phyloP scores from a whole-genome alignment of 2,888 invertebrate species.

The Amiota communis region DNA sequence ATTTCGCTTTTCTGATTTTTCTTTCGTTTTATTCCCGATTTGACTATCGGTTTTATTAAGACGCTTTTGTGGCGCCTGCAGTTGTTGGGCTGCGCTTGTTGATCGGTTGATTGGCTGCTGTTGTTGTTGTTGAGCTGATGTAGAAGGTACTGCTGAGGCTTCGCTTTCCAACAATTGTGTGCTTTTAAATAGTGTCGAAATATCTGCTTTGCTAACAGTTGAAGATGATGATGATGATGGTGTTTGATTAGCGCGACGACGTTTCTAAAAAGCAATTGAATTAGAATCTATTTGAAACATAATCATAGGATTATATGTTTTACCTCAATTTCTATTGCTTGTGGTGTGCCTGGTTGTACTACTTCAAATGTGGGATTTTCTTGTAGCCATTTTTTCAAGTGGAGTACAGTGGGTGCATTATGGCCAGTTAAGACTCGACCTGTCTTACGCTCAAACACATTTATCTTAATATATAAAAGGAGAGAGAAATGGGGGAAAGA shows the following conservation, averaged over 20 bases:
- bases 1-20: conserved; percentile 44
- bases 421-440: conserved; percentile 83
- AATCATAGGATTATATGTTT: neutral
- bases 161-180: conserved; percentile 33
- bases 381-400: conserved; percentile 87
- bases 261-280: conserved; percentile 48
- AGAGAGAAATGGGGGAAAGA: too few species aligned
- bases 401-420: conserved; percentile 87
- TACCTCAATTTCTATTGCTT: conserved; percentile 71
- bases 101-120: conserved; percentile 28
- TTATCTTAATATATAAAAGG: conserved; percentile 73
- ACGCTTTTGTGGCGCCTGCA: conserved; percentile 27
- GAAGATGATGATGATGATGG: conserved; percentile 41
- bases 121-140: conserved; percentile 36
- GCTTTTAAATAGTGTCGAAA: neutral
- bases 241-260: conserved; percentile 44
- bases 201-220: conserved; percentile 26
- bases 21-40: neutral
- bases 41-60: neutral
- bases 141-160: neutral
- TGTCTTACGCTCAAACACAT: conserved; percentile 87
- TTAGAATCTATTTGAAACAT: conserved; percentile 19
- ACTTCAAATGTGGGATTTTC: conserved; percentile 92
- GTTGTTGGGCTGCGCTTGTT: neutral
- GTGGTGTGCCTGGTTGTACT: conserved; percentile 78